Evolutionary conservation across 2,888 invertebrate species (phyloP), one percentile per base, ranked within the genome.

Genomic region (Bruchidius siliquastri): DNA sequence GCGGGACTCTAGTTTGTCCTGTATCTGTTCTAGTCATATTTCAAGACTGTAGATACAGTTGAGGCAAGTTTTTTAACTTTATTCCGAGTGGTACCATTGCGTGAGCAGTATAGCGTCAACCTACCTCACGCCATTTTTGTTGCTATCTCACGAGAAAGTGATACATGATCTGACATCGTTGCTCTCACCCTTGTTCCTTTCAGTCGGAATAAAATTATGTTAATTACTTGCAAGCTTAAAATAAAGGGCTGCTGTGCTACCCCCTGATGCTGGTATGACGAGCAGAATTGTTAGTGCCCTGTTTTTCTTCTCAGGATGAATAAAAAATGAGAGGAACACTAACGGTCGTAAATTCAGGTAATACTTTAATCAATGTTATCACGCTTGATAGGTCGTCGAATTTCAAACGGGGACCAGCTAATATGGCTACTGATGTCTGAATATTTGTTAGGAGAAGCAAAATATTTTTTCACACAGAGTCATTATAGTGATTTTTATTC

Each of bases 171-270:
- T 49, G 49, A 49, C 49, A 49, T 49, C 49, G 49, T 18, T 13
- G 49, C 49, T 49, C 13, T 18, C 3, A 49, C 49, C 49, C 49
- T 70, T 22, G 26, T 6, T 70, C 6, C 10, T 6, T 20, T 70
- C 22, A 49, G 18, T 49, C 18, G 49, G 49, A 49, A 76, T 71
- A 73, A 77, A 75, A 77, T 77, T 77, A 77, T 77, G 77, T 75
- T 77, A 77, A 77, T 77, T 77, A 75, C 74, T 73, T 72, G 71
- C 71, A 72, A 66, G 72, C 73, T 74, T 77, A 76, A 77, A 77
- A 77, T 77, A 77, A 77, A 74, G 77, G 49, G 49, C 49, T 1
- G 49, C 49, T 49, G 8, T 1, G 49, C 49, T 1, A 49, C 49
- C 49, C 49, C 18, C 6, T 49, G 49, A 49, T 26, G 26, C 26